A percentile compares a stretch with the other conserved stretches of the same genome.
Conservation (phyloP, 2,113 vertebrate species). For the human (Homo sapiens) region GRCh38 chr12:106873001-106873500, state of each 20-base stretch:
- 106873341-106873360: conserved; percentile 71
- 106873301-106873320: conserved; percentile 46
- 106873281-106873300: neutral
- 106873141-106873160: neutral
- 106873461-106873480: conserved; percentile 46
- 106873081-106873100: neutral
- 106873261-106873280: conserved; percentile 25
- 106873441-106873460: conserved; percentile 57
- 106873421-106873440: conserved; percentile 60
- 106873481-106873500: conserved; percentile 58
- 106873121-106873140: neutral
- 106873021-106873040: conserved; percentile 31
- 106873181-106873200: conserved; percentile 11
- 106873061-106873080: neutral
- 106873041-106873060: conserved; percentile 23
- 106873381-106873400: neutral
- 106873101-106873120: conserved; percentile 6
- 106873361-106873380: conserved; percentile 50
- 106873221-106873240: conserved; percentile 31
- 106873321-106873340: conserved; percentile 57
- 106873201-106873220: conserved; percentile 10
- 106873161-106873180: neutral
- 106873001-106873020: neutral
- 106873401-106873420: conserved; percentile 33
- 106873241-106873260: conserved; percentile 48